Conservation (phyloP, 2,888 invertebrate species). For the Ferdinandea cuprea region DNA sequence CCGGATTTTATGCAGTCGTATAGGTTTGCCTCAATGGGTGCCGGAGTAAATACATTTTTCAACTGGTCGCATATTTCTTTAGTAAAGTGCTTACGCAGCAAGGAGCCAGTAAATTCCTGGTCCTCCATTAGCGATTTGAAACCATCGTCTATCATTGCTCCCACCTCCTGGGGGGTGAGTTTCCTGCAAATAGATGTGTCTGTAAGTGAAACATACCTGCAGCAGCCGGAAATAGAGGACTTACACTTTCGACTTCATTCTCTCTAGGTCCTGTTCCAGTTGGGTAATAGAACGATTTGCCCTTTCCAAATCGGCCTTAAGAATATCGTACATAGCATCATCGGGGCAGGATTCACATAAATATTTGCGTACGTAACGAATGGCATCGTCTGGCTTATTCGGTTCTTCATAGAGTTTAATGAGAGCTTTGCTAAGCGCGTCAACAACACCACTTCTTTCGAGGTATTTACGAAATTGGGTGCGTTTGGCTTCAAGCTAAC, state of each 20-base stretch:
- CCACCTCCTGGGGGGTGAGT: constrained; percentile 81
- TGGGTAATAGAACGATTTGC: constrained; percentile 79
- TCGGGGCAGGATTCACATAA: constrained; percentile 82
- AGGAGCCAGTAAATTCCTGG: constrained; percentile 84
- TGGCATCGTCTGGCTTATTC: constrained; percentile 82
- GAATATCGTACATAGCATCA: constrained; percentile 80
- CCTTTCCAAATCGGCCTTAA: constrained; percentile 80
- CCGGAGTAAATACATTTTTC: constrained; percentile 84
- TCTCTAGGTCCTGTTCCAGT: constrained; percentile 81
- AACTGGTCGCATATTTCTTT: constrained; percentile 84
- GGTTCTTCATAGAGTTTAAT: constrained; percentile 82
- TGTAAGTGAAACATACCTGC: background rate
- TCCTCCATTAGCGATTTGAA: constrained; percentile 84
- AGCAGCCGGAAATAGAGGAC: constrained; percentile 48
- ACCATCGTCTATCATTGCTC: constrained; percentile 84
- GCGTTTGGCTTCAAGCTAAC: constrained; percentile 82
- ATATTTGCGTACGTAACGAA: constrained; percentile 81
- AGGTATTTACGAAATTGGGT: constrained; percentile 82
- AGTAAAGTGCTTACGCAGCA: constrained; percentile 86
- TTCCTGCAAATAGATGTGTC: constrained; percentile 76
- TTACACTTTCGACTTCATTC: constrained; percentile 78
- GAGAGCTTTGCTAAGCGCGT: constrained; percentile 81
- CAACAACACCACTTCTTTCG: constrained; percentile 82
- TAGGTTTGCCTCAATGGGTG: constrained; percentile 85
- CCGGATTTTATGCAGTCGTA: constrained; percentile 87